These are phyloP conservation scores for Bucorvus abyssinicus DNA, from an alignment of 2,797 vertebrate genomes.

Conservation along the genomic window DNA sequence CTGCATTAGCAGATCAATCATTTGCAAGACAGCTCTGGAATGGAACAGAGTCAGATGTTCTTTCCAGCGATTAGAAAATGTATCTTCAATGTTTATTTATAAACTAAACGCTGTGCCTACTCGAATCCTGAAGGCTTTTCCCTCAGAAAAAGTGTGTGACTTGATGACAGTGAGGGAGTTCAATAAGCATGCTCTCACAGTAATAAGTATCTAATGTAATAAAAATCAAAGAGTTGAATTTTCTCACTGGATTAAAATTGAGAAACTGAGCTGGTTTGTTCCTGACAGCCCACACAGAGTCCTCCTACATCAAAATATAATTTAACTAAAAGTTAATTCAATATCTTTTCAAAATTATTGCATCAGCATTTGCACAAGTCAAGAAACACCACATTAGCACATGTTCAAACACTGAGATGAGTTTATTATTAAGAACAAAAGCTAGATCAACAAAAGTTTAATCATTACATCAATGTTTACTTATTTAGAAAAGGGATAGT, in stretches of 20 bases:
- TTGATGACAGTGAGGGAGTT: neutral
- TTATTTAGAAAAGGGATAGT: constrained; percentile 75
- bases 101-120: neutral
- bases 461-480: constrained; percentile 28
- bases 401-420: neutral
- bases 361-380: neutral
- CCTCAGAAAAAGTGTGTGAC: neutral
- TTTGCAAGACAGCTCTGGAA: neutral
- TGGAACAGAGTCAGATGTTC: neutral
- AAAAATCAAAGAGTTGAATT: neutral
- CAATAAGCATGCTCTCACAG: neutral
- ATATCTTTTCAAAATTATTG: neutral
- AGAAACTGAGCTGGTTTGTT: neutral
- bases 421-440: neutral
- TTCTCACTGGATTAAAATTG: neutral
- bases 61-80: neutral
- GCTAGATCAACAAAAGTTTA: neutral
- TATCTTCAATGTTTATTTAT: neutral
- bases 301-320: neutral
- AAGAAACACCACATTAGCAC: neutral
- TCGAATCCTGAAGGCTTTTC: neutral
- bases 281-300: neutral
- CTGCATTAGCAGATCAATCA: neutral
- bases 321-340: neutral
- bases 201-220: neutral